A percentile compares a stretch with the other conserved stretches of the same genome.
phyloP scores from a whole-genome alignment of 2,888 invertebrate genomes.

The Tuberolachnus salignus region DNA sequence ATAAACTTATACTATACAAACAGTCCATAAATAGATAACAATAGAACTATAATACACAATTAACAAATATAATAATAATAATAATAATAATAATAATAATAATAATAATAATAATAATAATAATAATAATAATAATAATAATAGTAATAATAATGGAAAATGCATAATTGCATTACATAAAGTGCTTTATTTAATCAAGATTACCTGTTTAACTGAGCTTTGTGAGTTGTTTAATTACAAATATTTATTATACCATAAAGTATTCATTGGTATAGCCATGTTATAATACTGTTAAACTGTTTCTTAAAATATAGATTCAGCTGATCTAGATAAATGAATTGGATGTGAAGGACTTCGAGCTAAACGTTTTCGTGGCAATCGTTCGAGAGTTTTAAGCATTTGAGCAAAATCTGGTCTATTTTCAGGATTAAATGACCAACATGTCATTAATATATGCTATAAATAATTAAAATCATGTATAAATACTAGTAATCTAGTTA shows the following conservation, averaged over 20 bases:
- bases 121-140: constrained; percentile 22
- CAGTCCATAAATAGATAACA: constrained; percentile 55
- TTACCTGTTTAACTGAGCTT: constrained; percentile 56
- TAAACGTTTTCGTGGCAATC: constrained; percentile 92
- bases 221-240: constrained; percentile 39
- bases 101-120: constrained; percentile 25
- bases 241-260: constrained; percentile 42
- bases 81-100: constrained; percentile 40
- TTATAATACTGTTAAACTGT: constrained; percentile 53
- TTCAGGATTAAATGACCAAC: constrained; percentile 87
- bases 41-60: constrained; percentile 54
- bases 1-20: constrained; percentile 50
- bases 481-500: not conserved
- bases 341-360: constrained; percentile 98
- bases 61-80: constrained; percentile 50
- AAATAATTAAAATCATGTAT: not conserved
- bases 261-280: constrained; percentile 38
- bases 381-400: constrained; percentile 80
- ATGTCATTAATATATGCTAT: constrained; percentile 93
- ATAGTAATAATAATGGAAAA: constrained; percentile 47
- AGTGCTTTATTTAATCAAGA: constrained; percentile 50
- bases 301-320: constrained; percentile 89
- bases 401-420: constrained; percentile 91
- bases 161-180: constrained; percentile 50
- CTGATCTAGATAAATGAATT: constrained; percentile 92